These are phyloP conservation scores for Hylaea fasciaria DNA, from an alignment of 2,888 invertebrate species.

Conservation along the genomic window DNA sequence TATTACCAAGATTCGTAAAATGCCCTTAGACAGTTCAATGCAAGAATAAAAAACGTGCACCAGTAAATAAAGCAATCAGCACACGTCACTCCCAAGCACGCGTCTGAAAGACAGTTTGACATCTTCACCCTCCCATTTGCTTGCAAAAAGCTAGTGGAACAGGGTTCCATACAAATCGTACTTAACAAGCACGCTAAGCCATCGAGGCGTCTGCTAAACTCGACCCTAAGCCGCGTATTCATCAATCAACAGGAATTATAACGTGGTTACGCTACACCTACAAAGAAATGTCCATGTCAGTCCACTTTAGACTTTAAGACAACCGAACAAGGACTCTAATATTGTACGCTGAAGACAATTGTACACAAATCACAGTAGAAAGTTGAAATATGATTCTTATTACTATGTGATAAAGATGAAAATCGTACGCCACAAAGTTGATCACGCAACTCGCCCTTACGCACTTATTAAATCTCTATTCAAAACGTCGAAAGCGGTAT, in stretches of 20 bases:
- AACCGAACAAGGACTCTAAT: conserved; percentile 10
- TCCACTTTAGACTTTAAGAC: conserved; percentile 18
- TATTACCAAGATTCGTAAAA: no score
- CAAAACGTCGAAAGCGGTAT: conserved; percentile 41
- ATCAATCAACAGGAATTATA: conserved; percentile 69
- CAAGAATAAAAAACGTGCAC: neutral
- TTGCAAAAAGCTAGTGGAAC: conserved; percentile 15
- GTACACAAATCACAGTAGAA: neutral
- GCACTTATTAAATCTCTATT: conserved; percentile 45
- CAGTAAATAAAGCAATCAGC: conserved; percentile 13
- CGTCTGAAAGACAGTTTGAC: conserved; percentile 14
- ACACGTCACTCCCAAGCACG: conserved; percentile 2
- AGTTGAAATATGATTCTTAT: conserved; percentile 13
- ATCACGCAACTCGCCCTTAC: conserved; percentile 37
- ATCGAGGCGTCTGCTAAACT: conserved; percentile 45
- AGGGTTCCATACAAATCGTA: conserved; percentile 36
- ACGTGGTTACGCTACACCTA: conserved; percentile 50
- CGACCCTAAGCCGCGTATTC: conserved; percentile 50
- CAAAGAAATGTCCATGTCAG: conserved; percentile 37
- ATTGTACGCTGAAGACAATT: neutral
- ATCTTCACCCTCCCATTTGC: conserved; percentile 13
- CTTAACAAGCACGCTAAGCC: conserved; percentile 42
- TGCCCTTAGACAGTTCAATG: neutral
- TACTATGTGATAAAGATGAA: conserved; percentile 23
- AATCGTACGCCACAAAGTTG: conserved; percentile 23